Conservation (phyloP, 2,797 vertebrate species). For the Hirundo rustica region DNA sequence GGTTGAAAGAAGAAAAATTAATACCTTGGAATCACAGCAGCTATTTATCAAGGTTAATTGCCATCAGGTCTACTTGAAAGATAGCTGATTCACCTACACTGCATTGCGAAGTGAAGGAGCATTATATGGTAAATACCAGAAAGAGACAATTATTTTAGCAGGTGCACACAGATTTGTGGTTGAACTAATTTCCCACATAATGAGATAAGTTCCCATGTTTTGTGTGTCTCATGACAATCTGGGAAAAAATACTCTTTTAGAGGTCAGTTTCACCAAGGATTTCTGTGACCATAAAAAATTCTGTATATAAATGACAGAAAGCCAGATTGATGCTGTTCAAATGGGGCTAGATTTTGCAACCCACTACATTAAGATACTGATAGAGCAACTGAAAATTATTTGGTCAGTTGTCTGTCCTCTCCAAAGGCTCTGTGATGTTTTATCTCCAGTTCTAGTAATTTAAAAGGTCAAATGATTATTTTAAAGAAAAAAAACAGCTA, state of each 20-base stretch:
- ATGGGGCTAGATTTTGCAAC: neutral
- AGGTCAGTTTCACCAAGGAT: neutral
- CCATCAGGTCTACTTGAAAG: neutral
- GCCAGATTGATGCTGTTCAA: neutral
- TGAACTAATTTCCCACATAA: neutral
- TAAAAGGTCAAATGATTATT: constrained; percentile 26
- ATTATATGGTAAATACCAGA: neutral
- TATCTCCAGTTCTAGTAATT: neutral
- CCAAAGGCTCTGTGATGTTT: neutral
- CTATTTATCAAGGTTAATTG: constrained; percentile 64
- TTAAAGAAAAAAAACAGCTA: neutral
- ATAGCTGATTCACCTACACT: neutral
- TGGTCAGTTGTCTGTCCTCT: neutral
- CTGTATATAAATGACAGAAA: neutral
- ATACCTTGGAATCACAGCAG: constrained; percentile 30
- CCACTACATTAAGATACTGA: neutral
- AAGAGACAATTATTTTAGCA: constrained; percentile 33
- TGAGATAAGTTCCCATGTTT: neutral
- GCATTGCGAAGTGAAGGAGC: neutral
- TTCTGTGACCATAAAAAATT: neutral
- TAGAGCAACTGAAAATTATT: neutral
- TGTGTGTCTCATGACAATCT: neutral
- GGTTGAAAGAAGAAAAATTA: constrained; percentile 38
- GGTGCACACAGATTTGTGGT: neutral
- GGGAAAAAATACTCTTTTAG: neutral